These are phyloP conservation scores for Noctua janthina DNA, from an alignment of 2,888 invertebrate species.

Conservation along the genomic window DNA sequence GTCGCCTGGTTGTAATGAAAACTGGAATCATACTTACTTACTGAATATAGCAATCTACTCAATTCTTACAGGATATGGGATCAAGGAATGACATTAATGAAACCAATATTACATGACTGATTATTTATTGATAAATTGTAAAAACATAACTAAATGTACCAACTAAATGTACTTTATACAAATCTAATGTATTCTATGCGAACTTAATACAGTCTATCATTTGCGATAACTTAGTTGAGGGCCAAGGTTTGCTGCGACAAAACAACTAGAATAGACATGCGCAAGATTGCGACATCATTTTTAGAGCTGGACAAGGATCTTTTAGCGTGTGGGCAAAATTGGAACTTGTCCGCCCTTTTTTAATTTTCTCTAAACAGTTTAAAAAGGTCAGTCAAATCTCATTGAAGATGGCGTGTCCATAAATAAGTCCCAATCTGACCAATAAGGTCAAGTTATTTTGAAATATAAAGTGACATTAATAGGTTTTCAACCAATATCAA, in stretches of 20 bases:
- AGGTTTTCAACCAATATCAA: background rate
- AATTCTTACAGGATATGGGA: slow-evolving; percentile 47
- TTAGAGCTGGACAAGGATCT: background rate
- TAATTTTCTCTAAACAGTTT: background rate
- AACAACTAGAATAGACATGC: background rate
- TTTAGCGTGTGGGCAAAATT: background rate
- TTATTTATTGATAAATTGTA: slow-evolving; percentile 65
- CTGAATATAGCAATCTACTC: slow-evolving; percentile 1
- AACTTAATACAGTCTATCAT: slow-evolving; percentile 62
- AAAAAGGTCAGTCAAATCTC: background rate
- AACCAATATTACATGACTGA: slow-evolving; percentile 63
- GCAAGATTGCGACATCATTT: background rate
- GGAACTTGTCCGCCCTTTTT: background rate
- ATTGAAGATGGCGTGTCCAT: background rate
- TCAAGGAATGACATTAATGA: slow-evolving; percentile 57
- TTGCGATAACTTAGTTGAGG: slow-evolving; percentile 19
- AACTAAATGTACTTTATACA: slow-evolving; percentile 65
- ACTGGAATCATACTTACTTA: background rate
- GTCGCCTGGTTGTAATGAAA: background rate
- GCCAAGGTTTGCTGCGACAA: slow-evolving; percentile 3
- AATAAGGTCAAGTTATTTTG: background rate
- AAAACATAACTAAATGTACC: slow-evolving; percentile 50
- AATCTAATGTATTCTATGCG: slow-evolving; percentile 68
- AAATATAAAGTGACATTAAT: background rate
- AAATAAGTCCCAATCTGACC: background rate